A percentile compares a stretch with the other conserved stretches of the same genome.
These are phyloP conservation scores for Amphilophus citrinellus DNA, from an alignment of 2,113 vertebrate species.

Conservation along the genomic window DNA sequence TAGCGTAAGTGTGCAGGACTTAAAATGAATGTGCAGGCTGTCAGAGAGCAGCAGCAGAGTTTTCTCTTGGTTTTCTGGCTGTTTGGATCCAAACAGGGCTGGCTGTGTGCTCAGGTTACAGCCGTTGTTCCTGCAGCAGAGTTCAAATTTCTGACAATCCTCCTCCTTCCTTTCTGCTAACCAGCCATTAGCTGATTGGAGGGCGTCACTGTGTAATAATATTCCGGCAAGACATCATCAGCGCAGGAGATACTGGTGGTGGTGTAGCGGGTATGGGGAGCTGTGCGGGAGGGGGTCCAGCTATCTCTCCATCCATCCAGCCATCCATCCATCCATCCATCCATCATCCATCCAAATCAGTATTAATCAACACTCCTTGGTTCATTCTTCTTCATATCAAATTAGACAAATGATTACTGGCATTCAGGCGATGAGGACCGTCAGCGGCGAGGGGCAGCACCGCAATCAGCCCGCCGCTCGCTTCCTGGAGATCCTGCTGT, in stretches of 20 bases:
- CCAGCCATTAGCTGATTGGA: slow-evolving; percentile 91
- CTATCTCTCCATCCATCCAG: slow-evolving; percentile 63
- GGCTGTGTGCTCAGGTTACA: slow-evolving; percentile 14
- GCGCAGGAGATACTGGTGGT: slow-evolving; percentile 32
- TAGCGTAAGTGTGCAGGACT: not conserved
- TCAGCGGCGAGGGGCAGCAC: slow-evolving; percentile 70
- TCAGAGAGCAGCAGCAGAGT: not conserved
- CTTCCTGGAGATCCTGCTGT: slow-evolving; percentile 49
- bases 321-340: slow-evolving; percentile 61
- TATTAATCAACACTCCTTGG: slow-evolving; percentile 93
- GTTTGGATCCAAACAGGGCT: slow-evolving; percentile 49
- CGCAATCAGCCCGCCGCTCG: slow-evolving; percentile 67
- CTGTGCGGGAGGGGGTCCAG: slow-evolving; percentile 11
- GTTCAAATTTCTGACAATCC: not conserved
- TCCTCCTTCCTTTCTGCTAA: slow-evolving; percentile 77
- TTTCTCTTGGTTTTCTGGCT: slow-evolving; percentile 3
- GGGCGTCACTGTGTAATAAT: slow-evolving; percentile 88
- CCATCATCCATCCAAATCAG: slow-evolving; percentile 86
- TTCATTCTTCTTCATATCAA: slow-evolving; percentile 84
- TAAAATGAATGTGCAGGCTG: not conserved
- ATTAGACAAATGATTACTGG: slow-evolving; percentile 85
- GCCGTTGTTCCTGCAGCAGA: not conserved
- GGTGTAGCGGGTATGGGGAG: not conserved
- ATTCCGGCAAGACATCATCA: slow-evolving; percentile 85
- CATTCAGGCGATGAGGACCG: slow-evolving; percentile 92